Conservation (phyloP, 2,797 vertebrate genomes). For the Halcyon chelicuti region DNA sequence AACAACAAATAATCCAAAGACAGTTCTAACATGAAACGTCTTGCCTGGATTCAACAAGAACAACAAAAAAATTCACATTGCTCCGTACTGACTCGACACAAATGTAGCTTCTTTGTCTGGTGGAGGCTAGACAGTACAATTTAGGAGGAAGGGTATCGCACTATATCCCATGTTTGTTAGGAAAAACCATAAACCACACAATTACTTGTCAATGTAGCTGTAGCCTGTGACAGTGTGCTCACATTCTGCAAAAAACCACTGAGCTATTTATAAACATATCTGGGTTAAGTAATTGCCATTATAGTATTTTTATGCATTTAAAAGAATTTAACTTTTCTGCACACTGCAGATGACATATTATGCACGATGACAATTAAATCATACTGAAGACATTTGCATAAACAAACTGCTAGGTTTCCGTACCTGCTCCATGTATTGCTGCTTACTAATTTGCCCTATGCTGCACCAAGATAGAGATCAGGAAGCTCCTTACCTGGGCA, state of each 20-base stretch:
- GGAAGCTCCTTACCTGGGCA: neutral
- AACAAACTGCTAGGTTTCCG: neutral
- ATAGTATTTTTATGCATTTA: neutral
- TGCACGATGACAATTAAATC: neutral
- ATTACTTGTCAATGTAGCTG: neutral
- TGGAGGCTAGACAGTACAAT: neutral
- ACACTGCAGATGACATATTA: neutral
- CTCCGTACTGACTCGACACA: neutral
- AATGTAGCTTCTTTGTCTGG: neutral
- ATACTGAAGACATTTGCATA: neutral
- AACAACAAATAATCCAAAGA: slow-evolving; percentile 37
- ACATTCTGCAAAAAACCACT: neutral
- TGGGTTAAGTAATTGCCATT: slow-evolving; percentile 1
- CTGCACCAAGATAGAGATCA: neutral
- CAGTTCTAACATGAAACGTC: slow-evolving; percentile 27
- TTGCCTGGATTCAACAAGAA: slow-evolving; percentile 16
- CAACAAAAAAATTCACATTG: neutral
- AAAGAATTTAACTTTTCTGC: neutral
- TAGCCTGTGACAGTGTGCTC: neutral
- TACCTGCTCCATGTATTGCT: neutral
- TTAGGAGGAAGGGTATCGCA: neutral
- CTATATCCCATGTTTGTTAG: neutral
- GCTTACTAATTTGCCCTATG: neutral
- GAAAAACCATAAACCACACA: neutral
- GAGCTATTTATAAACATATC: slow-evolving; percentile 18